These are phyloP conservation scores for Morphnarchus princeps DNA, from an alignment of 2,113 vertebrate species.

Conservation along the genomic window DNA sequence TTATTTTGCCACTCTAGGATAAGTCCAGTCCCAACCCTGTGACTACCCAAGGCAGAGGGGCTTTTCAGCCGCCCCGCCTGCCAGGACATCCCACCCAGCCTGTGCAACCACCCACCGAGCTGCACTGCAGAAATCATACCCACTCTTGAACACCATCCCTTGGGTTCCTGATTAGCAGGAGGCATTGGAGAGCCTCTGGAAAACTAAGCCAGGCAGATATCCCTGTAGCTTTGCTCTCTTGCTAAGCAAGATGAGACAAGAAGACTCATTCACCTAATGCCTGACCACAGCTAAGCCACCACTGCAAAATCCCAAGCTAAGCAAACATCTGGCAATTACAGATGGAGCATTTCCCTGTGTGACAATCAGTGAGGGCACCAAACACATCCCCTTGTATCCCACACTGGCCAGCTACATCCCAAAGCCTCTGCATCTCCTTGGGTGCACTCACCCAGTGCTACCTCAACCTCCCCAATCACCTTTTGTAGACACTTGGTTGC, in stretches of 20 bases:
- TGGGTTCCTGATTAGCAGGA: rapidly evolving
- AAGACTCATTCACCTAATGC: background rate
- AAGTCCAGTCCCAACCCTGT: background rate
- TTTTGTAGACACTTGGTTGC: background rate
- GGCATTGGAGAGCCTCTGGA: background rate
- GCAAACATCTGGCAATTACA: background rate
- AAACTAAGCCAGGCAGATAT: background rate
- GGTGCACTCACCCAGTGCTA: background rate
- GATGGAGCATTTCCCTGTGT: background rate
- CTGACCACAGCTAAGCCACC: background rate
- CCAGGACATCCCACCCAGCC: background rate
- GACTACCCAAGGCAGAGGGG: background rate
- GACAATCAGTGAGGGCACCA: background rate
- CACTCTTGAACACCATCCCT: no score
- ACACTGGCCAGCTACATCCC: background rate
- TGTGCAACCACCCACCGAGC: background rate
- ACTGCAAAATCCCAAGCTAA: background rate
- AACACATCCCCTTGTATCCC: background rate
- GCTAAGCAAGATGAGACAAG: background rate
- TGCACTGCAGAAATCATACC: background rate
- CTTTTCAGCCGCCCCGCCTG: background rate
- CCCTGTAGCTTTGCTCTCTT: background rate
- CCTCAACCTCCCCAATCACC: background rate
- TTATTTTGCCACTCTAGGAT: background rate
- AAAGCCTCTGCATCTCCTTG: background rate